These are phyloP conservation scores for Rhynchonema sp. DNA, from an alignment of 2,888 invertebrate species.

Conservation along the genomic window DNA sequence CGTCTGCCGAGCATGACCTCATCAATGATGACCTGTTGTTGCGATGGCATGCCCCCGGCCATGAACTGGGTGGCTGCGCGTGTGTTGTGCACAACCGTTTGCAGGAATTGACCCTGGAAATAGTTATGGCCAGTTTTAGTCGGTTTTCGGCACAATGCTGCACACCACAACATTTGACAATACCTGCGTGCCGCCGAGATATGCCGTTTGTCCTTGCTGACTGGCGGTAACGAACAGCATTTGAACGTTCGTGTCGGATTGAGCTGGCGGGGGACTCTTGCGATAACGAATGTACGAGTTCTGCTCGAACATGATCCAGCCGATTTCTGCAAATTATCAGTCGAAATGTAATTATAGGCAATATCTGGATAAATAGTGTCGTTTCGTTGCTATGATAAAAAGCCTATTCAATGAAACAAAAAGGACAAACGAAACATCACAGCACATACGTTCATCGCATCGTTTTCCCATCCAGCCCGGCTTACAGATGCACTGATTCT, in stretches of 20 bases:
- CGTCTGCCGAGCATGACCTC: constrained; percentile 14
- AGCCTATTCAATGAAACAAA: too few relatives aligned
- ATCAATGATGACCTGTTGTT: not conserved
- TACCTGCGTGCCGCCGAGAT: not conserved
- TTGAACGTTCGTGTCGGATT: constrained; percentile 58
- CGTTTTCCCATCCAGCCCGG: constrained; percentile 70
- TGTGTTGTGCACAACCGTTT: not conserved
- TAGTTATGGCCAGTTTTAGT: too few relatives aligned
- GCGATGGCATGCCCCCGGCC: not conserved
- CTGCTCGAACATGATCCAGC: constrained; percentile 21
- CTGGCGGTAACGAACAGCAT: constrained; percentile 65
- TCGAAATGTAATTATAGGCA: not conserved
- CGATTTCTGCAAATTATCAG: constrained; percentile 8
- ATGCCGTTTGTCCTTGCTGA: not conserved
- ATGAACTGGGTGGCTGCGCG: not conserved
- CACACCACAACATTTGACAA: too few relatives aligned
- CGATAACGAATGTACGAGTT: constrained; percentile 17
- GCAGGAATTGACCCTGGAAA: too few relatives aligned
- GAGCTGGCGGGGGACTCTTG: constrained; percentile 11
- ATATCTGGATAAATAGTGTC: too few relatives aligned
- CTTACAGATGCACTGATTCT: constrained; percentile 60
- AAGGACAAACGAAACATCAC: not conserved
- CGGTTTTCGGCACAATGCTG: too few relatives aligned
- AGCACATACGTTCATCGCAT: constrained; percentile 27
- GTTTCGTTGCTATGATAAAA: too few relatives aligned